phyloP scores from a whole-genome alignment of 2,888 invertebrate genomes.

The Cantharis nigra region DNA sequence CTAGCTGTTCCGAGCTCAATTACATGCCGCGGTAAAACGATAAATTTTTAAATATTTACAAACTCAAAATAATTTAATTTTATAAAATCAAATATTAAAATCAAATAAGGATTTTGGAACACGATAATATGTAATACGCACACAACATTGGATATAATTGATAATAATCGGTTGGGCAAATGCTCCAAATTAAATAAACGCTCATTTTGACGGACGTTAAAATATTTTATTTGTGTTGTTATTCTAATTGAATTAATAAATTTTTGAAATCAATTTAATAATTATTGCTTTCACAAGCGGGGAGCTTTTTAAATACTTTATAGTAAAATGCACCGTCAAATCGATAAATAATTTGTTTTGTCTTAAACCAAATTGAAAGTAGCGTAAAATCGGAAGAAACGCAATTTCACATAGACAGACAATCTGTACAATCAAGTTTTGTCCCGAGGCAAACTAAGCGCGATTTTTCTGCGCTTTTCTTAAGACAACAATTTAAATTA shows the following conservation, averaged over 20 bases:
- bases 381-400: conserved; percentile 3
- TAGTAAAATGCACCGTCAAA: background rate
- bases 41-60: too few relatives aligned
- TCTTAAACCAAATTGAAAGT: background rate
- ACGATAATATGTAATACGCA: background rate
- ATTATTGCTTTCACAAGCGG: background rate
- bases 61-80: too few relatives aligned
- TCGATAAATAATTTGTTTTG: background rate
- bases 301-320: background rate
- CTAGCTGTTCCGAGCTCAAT: too few relatives aligned
- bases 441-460: conserved; percentile 21
- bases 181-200: background rate
- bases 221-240: background rate
- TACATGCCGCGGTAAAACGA: too few relatives aligned
- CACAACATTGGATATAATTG: background rate
- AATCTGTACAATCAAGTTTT: conserved; percentile 18
- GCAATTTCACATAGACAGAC: conserved; percentile 24
- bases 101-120: too few relatives aligned
- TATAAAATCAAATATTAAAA: too few relatives aligned
- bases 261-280: background rate
- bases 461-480: conserved; percentile 9
- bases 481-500: conserved; percentile 35
- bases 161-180: background rate
- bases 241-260: background rate
- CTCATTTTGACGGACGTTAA: background rate